These are phyloP conservation scores for Athene noctua DNA, from an alignment of 2,113 vertebrate genomes.

Conservation along the genomic window DNA sequence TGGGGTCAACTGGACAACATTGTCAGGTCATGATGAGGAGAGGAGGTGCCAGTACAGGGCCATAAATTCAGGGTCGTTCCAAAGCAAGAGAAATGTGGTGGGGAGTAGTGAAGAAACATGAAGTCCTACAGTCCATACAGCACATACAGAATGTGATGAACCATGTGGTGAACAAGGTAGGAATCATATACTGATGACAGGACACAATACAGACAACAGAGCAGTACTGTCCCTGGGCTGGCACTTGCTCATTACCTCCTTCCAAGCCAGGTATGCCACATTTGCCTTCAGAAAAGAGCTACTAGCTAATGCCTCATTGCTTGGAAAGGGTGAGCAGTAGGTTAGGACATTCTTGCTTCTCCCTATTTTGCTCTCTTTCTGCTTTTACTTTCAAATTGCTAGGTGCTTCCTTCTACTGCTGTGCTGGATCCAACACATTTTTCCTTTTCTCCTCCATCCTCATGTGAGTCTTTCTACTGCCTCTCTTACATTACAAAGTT, in stretches of 20 bases:
- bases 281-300: not conserved
- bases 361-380: not conserved
- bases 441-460: not conserved
- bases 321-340: not conserved
- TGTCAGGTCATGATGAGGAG: accelerated
- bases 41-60: not conserved
- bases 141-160: not conserved
- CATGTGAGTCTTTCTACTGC: not conserved
- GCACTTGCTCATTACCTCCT: not conserved
- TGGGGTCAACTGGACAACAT: not conserved
- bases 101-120: not conserved
- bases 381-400: not conserved
- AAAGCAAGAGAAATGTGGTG: not conserved
- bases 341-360: not conserved
- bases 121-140: not conserved
- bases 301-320: not conserved
- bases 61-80: not conserved
- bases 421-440: not conserved
- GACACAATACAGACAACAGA: not conserved
- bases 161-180: accelerated
- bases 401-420: not conserved
- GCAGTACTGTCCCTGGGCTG: not conserved
- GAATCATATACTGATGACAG: not conserved
- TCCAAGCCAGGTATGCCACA: not conserved
- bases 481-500: not conserved